These are phyloP conservation scores for Callyntrura sp. DNA, from an alignment of 2,888 invertebrate species.

Conservation along the genomic window DNA sequence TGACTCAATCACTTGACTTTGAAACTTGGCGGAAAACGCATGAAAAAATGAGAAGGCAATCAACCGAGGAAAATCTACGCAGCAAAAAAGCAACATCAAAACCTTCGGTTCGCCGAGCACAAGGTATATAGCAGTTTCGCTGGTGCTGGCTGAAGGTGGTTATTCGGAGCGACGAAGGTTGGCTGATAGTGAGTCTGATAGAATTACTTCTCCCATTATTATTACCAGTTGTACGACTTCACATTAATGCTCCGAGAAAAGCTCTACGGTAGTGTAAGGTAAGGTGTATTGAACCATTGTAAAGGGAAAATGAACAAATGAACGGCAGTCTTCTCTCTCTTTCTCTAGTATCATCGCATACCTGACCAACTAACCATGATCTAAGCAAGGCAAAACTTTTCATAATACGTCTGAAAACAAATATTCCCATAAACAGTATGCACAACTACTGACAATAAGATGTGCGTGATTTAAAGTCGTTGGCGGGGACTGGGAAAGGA, in stretches of 20 bases:
- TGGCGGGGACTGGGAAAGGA: not conserved
- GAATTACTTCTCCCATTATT: conserved; percentile 39
- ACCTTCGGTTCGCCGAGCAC: not conserved
- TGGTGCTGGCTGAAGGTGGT: not conserved
- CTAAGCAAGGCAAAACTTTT: conserved; percentile 20
- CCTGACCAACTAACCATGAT: not conserved
- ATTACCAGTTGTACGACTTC: conserved; percentile 11
- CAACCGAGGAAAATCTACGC: conserved; percentile 18
- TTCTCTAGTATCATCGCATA: not conserved
- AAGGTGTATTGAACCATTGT: conserved; percentile 10
- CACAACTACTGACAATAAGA: not conserved
- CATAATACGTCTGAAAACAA: not conserved
- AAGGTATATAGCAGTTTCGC: not conserved
- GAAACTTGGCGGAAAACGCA: not conserved
- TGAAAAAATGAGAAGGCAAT: conserved; percentile 12
- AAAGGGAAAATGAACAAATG: not conserved
- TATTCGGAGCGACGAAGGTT: not conserved
- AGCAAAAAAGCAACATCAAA: conserved; percentile 22
- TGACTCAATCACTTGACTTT: conserved; percentile 22
- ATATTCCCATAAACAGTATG: not conserved
- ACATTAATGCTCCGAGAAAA: not conserved
- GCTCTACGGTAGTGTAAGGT: conserved; percentile 1
- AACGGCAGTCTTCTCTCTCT: too few relatives aligned
- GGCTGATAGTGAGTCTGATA: conserved; percentile 29
- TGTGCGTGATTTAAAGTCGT: conserved; percentile 2